Percentiles rank a stretch among this genome's conserved stretches.
Evolutionary conservation across 2,888 invertebrate genomes (phyloP).

Genomic region (Xanthia icteritia): DNA sequence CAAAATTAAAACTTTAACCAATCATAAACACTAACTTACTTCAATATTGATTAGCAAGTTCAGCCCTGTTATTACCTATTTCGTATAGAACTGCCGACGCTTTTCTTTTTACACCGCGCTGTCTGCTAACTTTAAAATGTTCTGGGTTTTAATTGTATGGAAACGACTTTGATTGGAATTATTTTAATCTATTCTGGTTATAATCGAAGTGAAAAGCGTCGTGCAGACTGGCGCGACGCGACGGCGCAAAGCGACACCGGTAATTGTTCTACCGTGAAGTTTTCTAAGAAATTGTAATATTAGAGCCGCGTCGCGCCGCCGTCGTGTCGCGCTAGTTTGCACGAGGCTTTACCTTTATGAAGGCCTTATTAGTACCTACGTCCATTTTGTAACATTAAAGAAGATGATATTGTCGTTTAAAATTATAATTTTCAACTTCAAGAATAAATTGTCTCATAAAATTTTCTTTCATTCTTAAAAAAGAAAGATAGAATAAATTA

Average conservation of each 20-base stretch:
- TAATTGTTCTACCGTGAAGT: too few relatives aligned
- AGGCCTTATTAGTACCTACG: neutral
- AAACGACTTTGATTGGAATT: slow-evolving; percentile 17
- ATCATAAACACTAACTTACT: slow-evolving; percentile 5
- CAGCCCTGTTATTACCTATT: slow-evolving; percentile 67
- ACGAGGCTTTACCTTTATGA: neutral
- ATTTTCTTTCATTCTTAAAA: neutral
- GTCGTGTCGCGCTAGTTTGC: too few relatives aligned
- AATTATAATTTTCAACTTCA: neutral
- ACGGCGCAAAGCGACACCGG: too few relatives aligned
- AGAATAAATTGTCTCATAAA: neutral
- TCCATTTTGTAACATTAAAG: neutral
- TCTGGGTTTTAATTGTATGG: slow-evolving; percentile 51
- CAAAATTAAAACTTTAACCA: neutral
- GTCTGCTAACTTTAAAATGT: slow-evolving; percentile 66
- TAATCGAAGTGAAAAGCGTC: neutral
- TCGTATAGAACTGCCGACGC: slow-evolving; percentile 53
- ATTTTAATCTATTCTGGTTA: neutral
- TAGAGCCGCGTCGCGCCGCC: too few relatives aligned
- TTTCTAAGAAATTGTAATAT: too few relatives aligned
- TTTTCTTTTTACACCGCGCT: slow-evolving; percentile 67
- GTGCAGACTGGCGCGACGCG: too few relatives aligned
- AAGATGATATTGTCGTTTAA: neutral
- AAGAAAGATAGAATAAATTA: too few relatives aligned
- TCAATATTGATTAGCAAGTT: slow-evolving; percentile 63